Percentiles rank a stretch among this genome's conserved stretches.
These are phyloP conservation scores for Aphidoletes aphidimyza DNA, from an alignment of 2,888 invertebrate species.

Conservation along the genomic window DNA sequence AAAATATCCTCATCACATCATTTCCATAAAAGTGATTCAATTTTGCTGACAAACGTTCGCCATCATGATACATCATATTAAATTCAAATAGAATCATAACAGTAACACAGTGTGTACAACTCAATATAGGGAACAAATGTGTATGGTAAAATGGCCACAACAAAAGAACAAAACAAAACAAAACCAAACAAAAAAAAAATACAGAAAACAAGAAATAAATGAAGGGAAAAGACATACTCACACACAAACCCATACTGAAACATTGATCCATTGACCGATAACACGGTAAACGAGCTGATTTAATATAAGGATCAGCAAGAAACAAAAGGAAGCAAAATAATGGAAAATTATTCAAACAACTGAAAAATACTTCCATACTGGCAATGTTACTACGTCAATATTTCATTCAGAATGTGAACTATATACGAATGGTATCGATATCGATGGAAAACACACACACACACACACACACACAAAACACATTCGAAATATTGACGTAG, in stretches of 20 bases:
- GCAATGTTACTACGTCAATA: too few species aligned
- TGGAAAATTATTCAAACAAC: slow-evolving; percentile 25
- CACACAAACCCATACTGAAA: too few species aligned
- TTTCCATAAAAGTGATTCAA: slow-evolving; percentile 27
- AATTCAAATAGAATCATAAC: slow-evolving; percentile 17
- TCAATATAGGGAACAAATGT: neutral
- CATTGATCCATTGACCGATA: slow-evolving; percentile 22
- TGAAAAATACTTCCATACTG: too few species aligned
- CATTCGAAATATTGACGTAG: too few species aligned
- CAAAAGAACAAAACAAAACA: neutral
- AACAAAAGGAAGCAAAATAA: neutral
- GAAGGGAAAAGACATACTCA: too few species aligned
- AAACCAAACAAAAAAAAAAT: too few species aligned
- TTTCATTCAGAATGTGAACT: too few species aligned
- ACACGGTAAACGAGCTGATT: neutral
- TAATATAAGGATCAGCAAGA: neutral
- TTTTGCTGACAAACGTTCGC: neutral
- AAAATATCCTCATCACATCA: neutral
- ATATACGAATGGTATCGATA: too few species aligned
- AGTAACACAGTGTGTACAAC: neutral
- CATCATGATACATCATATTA: neutral
- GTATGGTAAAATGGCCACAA: neutral
- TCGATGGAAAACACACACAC: too few species aligned
- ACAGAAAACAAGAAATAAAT: too few species aligned
- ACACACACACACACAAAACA: too few species aligned